A percentile compares a stretch with the other conserved stretches of the same genome.
Evolutionary conservation across 2,888 invertebrate genomes (phyloP).

Genomic region (Orthonychiurus folsomi): DNA sequence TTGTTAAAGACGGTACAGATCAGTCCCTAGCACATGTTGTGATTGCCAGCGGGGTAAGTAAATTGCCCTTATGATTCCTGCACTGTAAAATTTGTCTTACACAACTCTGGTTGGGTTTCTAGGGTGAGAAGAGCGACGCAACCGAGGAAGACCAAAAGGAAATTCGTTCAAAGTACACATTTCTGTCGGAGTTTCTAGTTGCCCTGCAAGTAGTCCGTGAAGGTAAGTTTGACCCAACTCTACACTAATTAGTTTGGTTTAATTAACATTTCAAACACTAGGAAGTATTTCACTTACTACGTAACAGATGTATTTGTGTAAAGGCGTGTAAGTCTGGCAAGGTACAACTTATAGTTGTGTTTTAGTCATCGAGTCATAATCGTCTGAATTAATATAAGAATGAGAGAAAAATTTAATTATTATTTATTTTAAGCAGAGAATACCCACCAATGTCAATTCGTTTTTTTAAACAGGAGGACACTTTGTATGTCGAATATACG

Average conservation of each 20-base stretch:
- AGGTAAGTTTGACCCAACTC: constrained; percentile 44
- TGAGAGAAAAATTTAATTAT: no score
- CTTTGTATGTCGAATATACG: constrained; percentile 94
- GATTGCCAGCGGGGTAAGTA: constrained; percentile 88
- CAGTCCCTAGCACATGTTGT: constrained; percentile 82
- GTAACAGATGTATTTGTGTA: no score
- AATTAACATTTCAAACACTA: no score
- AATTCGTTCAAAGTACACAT: constrained; percentile 85
- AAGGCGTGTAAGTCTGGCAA: no score
- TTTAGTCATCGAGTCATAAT: no score
- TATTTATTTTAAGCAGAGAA: no score
- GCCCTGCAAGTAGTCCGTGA: constrained; percentile 74
- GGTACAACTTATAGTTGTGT: no score
- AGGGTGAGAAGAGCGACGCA: constrained; percentile 14
- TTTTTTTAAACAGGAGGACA: constrained; percentile 66
- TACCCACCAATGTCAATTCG: neutral
- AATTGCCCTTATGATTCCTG: neutral
- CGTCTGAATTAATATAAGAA: no score
- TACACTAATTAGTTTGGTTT: constrained; percentile 4
- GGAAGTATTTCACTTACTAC: no score
- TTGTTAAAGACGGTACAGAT: constrained; percentile 65
- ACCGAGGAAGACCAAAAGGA: constrained; percentile 94
- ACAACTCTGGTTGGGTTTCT: neutral
- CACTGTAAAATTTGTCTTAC: neutral
- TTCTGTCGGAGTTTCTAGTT: constrained; percentile 85